These are phyloP conservation scores for Malachius bipustulatus DNA, from an alignment of 2,888 invertebrate genomes.

Conservation along the genomic window DNA sequence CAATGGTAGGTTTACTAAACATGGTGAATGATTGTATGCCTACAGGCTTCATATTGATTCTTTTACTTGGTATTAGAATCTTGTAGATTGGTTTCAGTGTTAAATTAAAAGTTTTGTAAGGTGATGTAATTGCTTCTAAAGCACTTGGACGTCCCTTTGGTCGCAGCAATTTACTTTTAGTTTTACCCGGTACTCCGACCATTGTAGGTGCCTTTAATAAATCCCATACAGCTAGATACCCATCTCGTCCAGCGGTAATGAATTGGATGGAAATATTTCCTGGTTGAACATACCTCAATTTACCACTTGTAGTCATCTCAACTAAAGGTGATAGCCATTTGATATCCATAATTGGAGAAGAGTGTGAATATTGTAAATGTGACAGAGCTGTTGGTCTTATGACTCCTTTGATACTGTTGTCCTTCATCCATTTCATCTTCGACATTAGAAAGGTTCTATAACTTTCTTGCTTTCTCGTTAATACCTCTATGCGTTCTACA, in stretches of 20 bases:
- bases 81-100: too few species aligned
- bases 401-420: background rate
- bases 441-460: background rate
- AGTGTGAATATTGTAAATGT: background rate
- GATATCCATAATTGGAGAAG: background rate
- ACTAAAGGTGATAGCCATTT: background rate
- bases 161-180: too few species aligned
- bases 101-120: too few species aligned
- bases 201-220: too few species aligned
- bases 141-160: too few species aligned
- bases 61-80: too few species aligned
- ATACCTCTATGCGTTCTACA: background rate
- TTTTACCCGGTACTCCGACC: too few species aligned
- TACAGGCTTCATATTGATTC: too few species aligned
- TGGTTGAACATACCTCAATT: background rate
- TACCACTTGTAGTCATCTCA: background rate
- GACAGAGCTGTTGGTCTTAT: background rate
- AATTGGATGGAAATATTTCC: background rate
- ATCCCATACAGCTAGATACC: background rate
- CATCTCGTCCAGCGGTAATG: constrained; percentile 1
- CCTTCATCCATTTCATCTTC: background rate
- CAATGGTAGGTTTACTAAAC: too few species aligned
- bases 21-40: too few species aligned
- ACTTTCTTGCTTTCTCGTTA: too few species aligned
- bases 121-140: too few species aligned